Conservation (phyloP, 1,140 invertebrate genomes). For the Ceratoteleas bidentatus region DNA sequence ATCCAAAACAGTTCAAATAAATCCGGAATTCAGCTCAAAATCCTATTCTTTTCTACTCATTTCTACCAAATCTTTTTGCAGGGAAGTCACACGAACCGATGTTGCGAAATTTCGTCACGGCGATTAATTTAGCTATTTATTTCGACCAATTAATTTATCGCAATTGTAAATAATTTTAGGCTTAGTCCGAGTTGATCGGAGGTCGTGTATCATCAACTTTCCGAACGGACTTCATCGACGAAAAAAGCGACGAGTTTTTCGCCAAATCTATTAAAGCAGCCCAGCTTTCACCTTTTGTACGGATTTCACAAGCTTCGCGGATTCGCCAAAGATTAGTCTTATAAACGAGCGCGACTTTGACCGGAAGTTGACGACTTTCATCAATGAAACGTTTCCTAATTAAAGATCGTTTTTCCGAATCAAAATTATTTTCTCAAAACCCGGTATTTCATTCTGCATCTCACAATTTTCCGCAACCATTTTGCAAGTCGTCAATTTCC, state of each 20-base stretch:
- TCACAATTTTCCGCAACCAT: too few relatives aligned
- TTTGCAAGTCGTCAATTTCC: too few relatives aligned
- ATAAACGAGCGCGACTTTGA: conserved; percentile 20
- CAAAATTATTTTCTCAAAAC: too few relatives aligned
- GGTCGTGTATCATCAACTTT: conserved; percentile 25
- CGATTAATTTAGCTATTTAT: conserved; percentile 7
- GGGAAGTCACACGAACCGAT: too few relatives aligned
- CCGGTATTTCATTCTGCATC: too few relatives aligned
- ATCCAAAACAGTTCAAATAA: too few relatives aligned
- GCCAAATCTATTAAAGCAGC: conserved; percentile 18
- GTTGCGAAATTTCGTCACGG: too few relatives aligned
- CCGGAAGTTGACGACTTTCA: conserved; percentile 14
- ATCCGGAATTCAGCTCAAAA: too few relatives aligned
- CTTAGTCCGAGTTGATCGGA: conserved; percentile 7
- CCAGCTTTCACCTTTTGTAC: conserved; percentile 46
- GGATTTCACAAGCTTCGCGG: conserved; percentile 45
- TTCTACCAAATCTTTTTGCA: too few relatives aligned
- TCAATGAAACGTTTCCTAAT: too few relatives aligned
- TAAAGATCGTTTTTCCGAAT: too few relatives aligned
- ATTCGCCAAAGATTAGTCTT: conserved; percentile 63
- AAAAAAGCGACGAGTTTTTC: conserved; percentile 39
- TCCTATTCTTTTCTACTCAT: too few relatives aligned
- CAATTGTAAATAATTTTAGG: conserved; percentile 34
- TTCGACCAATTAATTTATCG: neutral
- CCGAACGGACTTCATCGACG: conserved; percentile 26